Percentiles rank a stretch among this genome's conserved stretches.
Conservation (phyloP, 2,113 vertebrate genomes). For the Xiphophorus couchianus region DNA sequence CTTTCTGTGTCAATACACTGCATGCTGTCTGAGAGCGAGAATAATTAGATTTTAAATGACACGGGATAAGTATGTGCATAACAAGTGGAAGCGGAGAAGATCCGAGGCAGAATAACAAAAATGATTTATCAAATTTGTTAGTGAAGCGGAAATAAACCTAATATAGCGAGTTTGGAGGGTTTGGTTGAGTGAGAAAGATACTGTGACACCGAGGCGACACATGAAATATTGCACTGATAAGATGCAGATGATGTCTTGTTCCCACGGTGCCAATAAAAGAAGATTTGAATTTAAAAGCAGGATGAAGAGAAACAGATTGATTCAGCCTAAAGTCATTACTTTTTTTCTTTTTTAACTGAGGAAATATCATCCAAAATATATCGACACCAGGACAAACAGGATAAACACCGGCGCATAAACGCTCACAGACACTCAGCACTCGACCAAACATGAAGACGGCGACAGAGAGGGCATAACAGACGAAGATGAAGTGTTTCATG, state of each 20-base stretch:
- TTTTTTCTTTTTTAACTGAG: constrained; percentile 10
- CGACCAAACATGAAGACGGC: constrained; percentile 14
- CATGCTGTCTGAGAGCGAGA: neutral
- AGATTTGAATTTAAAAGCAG: constrained; percentile 44
- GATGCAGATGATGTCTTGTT: constrained; percentile 47
- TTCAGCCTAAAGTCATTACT: neutral
- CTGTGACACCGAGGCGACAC: constrained; percentile 14
- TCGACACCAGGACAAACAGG: neutral
- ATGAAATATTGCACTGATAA: constrained; percentile 38
- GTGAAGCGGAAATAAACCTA: constrained; percentile 16
- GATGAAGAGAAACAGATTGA: neutral
- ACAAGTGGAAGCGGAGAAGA: neutral
- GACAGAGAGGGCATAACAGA: constrained; percentile 39
- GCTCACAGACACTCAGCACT: neutral
- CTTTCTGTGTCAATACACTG: neutral
- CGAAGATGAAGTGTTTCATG: constrained; percentile 66
- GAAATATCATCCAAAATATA: neutral
- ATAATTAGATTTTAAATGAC: constrained; percentile 8
- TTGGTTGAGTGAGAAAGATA: constrained; percentile 5
- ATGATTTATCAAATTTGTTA: constrained; percentile 26
- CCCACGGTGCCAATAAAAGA: constrained; percentile 45
- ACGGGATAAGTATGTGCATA: neutral
- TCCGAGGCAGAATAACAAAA: constrained; percentile 1
- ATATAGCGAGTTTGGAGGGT: constrained; percentile 5
- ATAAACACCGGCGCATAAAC: neutral